phyloP scores from a whole-genome alignment of 2,888 invertebrate species.

The Ceraclea dissimilis region DNA sequence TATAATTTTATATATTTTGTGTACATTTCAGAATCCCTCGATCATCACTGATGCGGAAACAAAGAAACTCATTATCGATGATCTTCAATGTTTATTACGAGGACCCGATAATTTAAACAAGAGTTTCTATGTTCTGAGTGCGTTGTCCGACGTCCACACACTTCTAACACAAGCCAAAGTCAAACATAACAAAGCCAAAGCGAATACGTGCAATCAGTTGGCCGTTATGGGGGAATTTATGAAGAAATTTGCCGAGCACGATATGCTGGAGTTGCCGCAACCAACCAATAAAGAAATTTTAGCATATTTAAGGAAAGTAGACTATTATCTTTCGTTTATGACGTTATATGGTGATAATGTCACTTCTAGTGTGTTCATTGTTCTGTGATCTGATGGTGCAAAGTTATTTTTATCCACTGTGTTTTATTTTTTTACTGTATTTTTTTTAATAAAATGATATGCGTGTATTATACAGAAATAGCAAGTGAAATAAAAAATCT shows the following conservation, averaged over 20 bases:
- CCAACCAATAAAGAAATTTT: slow-evolving; percentile 35
- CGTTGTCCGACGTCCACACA: slow-evolving; percentile 58
- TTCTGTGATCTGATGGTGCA: neutral
- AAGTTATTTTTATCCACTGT: too few species aligned
- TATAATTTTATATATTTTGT: too few species aligned
- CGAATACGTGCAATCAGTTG: slow-evolving; percentile 26
- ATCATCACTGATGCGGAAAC: slow-evolving; percentile 51
- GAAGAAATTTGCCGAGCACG: slow-evolving; percentile 50
- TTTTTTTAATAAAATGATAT: too few species aligned
- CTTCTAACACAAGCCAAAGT: slow-evolving; percentile 46
- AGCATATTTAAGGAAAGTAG: slow-evolving; percentile 58
- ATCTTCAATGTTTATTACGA: slow-evolving; percentile 53
- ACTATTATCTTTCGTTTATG: slow-evolving; percentile 59
- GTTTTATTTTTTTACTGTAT: too few species aligned
- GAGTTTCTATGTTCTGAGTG: slow-evolving; percentile 53
- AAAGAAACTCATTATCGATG: slow-evolving; percentile 50
- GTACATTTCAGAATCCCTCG: slow-evolving; percentile 51
- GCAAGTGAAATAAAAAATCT: too few species aligned
- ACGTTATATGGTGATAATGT: slow-evolving; percentile 10
- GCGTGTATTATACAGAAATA: too few species aligned
- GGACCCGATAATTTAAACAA: slow-evolving; percentile 50
- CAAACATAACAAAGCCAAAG: slow-evolving; percentile 26
- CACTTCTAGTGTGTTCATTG: neutral
- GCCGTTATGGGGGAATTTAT: slow-evolving; percentile 38
- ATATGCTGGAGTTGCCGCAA: slow-evolving; percentile 41